Evolutionary conservation across 2,113 vertebrate genomes (phyloP), one percentile per base, ranked within the genome.

Genomic region (Gopherus evgoodei): DNA sequence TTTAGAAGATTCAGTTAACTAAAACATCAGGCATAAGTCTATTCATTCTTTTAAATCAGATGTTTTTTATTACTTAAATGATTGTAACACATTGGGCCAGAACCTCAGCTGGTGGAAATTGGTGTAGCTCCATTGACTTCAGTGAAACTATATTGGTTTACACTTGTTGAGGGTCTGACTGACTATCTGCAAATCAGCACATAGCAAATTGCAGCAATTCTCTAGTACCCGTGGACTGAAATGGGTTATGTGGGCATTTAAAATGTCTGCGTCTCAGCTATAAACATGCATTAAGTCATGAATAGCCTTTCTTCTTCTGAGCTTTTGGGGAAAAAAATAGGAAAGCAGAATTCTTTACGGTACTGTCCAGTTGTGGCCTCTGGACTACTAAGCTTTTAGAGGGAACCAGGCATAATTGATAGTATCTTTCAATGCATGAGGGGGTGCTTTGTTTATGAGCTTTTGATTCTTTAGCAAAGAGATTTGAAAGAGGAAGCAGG

Each of bases 401-500:
- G 5, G 24, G 44, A 89, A 91, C 49, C 21, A 91, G 88, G 80
- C 11, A 88, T 93, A 87, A 91, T 50, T 6, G 13, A 47, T 0
- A 0, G 54, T 91, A 65, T 80, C 11, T 87, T 95, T 84, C 92
- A 91, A 93, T 87, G 11, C 85, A 88, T 69, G n/a, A 10, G 17
- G 1, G 8, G 59, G 84, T 47, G 10, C 3, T 80, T 95, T 94
- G 44, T 86, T 62, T 5, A 62, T 89, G 72, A 82, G 3, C 25
- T 59, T 84, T 94, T 95, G 75, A 84, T 95, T 69, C 49, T 50
- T 95, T 86, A 69, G n/a, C 14, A 89, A 90, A 90, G 88, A 79
- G 65, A 80, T 88, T 91, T 93, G 54, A 86, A 90, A 92, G 75
- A 7, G 52, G 83, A 91, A 90, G 47, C 92, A 93, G 78, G 78